A percentile compares a stretch with the other conserved stretches of the same genome.
phyloP scores from a whole-genome alignment of 2,888 invertebrate genomes.

The Isotomurus palustris region DNA sequence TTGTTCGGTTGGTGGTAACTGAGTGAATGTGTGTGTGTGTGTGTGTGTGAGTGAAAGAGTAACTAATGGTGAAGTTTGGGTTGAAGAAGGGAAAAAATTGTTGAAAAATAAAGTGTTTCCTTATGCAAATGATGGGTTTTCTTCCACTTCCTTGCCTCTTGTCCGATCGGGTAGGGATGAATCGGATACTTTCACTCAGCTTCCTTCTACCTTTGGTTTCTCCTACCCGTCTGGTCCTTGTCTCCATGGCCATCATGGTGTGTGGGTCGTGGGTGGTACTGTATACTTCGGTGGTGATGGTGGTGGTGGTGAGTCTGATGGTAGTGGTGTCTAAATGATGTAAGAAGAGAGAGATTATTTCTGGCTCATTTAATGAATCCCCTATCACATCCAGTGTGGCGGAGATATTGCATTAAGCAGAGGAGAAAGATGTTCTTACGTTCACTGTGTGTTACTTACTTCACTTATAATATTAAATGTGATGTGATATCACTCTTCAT shows the following conservation, averaged over 20 bases:
- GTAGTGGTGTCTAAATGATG: conserved; percentile 19
- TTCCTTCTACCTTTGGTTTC: conserved; percentile 7
- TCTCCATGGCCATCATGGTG: too few species aligned
- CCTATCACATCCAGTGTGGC: background rate
- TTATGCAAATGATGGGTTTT: conserved; percentile 42
- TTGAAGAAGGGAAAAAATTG: conserved; percentile 1
- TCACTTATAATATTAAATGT: too few species aligned
- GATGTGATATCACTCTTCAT: background rate
- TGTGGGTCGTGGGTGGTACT: too few species aligned
- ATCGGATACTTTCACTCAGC: background rate
- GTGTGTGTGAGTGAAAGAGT: background rate
- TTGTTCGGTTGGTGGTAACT: background rate
- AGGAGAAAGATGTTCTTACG: too few species aligned
- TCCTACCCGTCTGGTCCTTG: background rate
- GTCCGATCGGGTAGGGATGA: background rate
- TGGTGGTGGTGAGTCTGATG: too few species aligned
- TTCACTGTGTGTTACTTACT: too few species aligned
- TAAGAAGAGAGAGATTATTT: conserved; percentile 20
- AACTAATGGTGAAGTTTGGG: background rate
- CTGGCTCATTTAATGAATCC: conserved; percentile 21
- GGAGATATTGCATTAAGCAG: too few species aligned
- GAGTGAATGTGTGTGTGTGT: background rate
- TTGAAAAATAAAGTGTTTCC: conserved; percentile 39
- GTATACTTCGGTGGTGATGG: too few species aligned
- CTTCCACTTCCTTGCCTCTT: conserved; percentile 22